These are phyloP conservation scores for Conistra vaccinii DNA, from an alignment of 2,888 invertebrate genomes.

Conservation along the genomic window DNA sequence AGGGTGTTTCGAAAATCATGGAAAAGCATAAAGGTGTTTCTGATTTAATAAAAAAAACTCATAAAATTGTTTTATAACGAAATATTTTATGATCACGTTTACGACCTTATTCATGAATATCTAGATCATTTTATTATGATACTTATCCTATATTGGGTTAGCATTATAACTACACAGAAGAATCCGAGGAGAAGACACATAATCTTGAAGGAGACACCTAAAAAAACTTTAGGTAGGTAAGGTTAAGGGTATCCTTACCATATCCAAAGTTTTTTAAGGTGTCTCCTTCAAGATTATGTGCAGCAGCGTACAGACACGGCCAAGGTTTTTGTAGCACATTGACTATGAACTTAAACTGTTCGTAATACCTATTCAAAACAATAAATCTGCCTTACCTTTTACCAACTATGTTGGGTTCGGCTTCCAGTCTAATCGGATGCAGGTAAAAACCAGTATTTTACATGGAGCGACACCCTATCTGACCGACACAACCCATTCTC, in stretches of 20 bases:
- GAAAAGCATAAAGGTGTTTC: conserved; percentile 23
- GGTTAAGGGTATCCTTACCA: not conserved
- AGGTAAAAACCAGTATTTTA: not conserved
- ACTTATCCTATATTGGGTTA: conserved; percentile 9
- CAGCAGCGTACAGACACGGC: not conserved
- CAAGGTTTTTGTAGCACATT: not conserved
- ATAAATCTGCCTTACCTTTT: not conserved
- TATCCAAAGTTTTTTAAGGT: not conserved
- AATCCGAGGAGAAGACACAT: too few relatives aligned
- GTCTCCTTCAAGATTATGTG: not conserved
- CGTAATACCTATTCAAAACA: too few relatives aligned
- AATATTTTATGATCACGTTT: conserved; percentile 43
- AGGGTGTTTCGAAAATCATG: conserved; percentile 1
- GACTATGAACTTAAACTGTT: not conserved
- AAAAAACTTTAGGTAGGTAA: too few relatives aligned
- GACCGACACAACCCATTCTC: too few relatives aligned
- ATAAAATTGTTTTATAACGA: conserved; percentile 50
- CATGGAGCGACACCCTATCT: too few relatives aligned
- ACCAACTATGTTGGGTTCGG: not conserved
- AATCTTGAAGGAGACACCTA: too few relatives aligned
- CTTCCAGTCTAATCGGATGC: not conserved
- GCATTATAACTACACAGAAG: not conserved
- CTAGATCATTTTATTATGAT: conserved; percentile 27
- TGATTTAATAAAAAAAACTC: conserved; percentile 50
- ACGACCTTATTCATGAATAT: conserved; percentile 47